Evolutionary conservation across 2,113 vertebrate genomes (phyloP).

Genomic region (Muntiacus reevesi): DNA sequence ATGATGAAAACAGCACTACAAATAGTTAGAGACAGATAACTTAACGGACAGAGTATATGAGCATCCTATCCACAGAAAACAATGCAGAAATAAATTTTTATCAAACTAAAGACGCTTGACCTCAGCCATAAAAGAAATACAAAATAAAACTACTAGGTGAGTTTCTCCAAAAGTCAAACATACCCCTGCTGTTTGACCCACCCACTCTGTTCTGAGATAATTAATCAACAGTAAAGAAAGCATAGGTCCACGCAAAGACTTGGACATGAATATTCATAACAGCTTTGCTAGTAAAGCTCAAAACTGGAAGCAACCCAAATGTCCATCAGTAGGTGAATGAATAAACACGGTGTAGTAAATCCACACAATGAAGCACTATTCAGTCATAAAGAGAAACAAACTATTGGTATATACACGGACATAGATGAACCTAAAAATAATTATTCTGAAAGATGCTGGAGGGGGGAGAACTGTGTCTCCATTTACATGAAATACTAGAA

Average conservation of each 20-base stretch:
- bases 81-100: not conserved
- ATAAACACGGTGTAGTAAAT: fast-evolving
- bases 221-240: not conserved
- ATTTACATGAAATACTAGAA: not conserved
- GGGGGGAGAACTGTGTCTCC: not conserved
- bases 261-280: not conserved
- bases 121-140: not conserved
- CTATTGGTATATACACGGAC: not conserved
- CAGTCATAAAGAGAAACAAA: not conserved
- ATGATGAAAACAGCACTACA: not conserved
- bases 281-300: not conserved
- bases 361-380: fast-evolving
- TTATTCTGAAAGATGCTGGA: not conserved
- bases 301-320: not conserved
- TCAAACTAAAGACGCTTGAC: not conserved
- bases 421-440: not conserved
- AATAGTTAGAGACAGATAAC: not conserved
- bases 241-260: not conserved
- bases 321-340: not conserved
- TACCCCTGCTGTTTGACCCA: not conserved
- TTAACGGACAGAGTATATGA: not conserved
- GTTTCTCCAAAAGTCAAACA: not conserved
- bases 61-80: not conserved
- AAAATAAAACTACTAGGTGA: not conserved
- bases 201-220: not conserved